A percentile compares a stretch with the other conserved stretches of the same genome.
These are phyloP conservation scores for Archocentrus centrarchus DNA, from an alignment of 2,113 vertebrate genomes.

Conservation along the genomic window DNA sequence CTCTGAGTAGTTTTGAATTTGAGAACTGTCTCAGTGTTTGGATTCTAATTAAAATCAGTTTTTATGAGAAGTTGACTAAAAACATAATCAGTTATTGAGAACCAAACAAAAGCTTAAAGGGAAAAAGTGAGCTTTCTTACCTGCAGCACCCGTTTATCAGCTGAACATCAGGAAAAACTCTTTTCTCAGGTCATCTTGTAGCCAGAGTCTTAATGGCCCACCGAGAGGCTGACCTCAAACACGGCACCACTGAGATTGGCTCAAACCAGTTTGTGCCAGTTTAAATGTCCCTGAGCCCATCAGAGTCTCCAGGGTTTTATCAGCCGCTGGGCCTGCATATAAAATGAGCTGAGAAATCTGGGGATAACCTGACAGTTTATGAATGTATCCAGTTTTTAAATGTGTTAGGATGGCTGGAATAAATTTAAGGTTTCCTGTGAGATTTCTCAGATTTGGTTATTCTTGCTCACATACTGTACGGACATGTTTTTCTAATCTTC, in stretches of 20 bases:
- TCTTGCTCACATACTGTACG: not conserved
- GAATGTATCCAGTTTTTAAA: not conserved
- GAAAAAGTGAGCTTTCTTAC: not conserved
- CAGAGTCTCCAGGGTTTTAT: not conserved
- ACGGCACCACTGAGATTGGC: not conserved
- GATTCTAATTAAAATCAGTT: not conserved
- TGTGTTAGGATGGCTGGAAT: too few species aligned
- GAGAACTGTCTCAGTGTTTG: not conserved
- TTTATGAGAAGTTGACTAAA: not conserved
- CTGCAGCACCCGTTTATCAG: not conserved
- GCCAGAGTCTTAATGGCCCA: slow-evolving; percentile 13
- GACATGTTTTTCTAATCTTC: not conserved
- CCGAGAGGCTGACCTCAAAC: slow-evolving; percentile 5
- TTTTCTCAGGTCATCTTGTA: slow-evolving; percentile 17
- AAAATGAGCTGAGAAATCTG: too few species aligned
- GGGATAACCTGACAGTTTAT: not conserved
- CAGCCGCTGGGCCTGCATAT: not conserved
- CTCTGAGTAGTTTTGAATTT: not conserved
- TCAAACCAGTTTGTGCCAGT: not conserved
- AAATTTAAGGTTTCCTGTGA: too few species aligned
- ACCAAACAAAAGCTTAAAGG: not conserved
- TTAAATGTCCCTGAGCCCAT: not conserved
- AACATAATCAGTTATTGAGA: not conserved
- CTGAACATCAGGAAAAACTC: not conserved
- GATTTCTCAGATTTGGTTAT: not conserved